phyloP scores from a whole-genome alignment of 1,140 invertebrate genomes.

The Temnothorax nylanderi region DNA sequence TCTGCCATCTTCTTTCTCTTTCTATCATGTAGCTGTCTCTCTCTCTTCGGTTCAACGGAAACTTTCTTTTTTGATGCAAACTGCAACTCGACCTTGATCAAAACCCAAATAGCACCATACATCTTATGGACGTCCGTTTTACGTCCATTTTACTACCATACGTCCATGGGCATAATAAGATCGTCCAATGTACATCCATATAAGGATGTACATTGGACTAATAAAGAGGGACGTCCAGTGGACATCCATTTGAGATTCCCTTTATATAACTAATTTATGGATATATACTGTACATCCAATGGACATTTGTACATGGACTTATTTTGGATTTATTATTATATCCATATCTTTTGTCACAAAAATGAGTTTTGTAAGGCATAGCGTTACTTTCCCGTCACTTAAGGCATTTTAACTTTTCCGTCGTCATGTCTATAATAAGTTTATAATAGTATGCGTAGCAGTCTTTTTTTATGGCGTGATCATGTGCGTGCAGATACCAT shows the following conservation, averaged over 20 bases:
- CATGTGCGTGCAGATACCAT: background rate
- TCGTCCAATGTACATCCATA: too few species aligned
- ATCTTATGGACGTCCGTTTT: too few species aligned
- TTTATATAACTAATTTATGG: background rate
- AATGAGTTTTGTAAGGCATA: background rate
- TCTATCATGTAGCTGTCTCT: too few species aligned
- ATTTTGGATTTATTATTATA: background rate
- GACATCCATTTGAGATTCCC: background rate
- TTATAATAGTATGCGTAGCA: background rate
- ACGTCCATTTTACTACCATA: background rate
- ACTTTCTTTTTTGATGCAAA: too few species aligned
- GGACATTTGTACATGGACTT: background rate
- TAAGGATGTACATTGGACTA: background rate
- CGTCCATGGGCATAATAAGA: background rate
- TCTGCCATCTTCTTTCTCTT: too few species aligned
- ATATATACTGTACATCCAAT: background rate
- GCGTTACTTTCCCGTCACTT: background rate
- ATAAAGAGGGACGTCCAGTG: background rate
- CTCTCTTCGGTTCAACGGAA: too few species aligned
- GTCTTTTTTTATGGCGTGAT: background rate
- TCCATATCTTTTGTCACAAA: background rate
- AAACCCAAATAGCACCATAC: background rate
- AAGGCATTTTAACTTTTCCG: background rate
- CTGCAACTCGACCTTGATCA: too few species aligned
- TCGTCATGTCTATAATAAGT: background rate